Conservation (phyloP, 2,797 vertebrate species). For the Smutsia gigantea region DNA sequence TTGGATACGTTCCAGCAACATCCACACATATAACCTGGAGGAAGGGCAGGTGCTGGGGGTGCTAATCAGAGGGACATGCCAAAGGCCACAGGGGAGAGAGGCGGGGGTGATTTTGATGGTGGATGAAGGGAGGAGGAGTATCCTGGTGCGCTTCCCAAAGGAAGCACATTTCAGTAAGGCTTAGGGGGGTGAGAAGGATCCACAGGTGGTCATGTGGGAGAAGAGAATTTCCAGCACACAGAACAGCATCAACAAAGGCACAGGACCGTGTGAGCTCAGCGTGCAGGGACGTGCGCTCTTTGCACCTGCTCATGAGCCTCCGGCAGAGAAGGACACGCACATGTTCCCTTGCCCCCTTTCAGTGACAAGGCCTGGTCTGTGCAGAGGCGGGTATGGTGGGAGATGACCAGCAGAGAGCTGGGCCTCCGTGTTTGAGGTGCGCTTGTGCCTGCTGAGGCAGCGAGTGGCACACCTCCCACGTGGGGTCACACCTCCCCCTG, state of each 20-base stretch:
- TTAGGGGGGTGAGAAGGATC: background rate
- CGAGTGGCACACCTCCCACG: background rate
- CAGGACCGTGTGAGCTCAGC: background rate
- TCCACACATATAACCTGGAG: slow-evolving; percentile 19
- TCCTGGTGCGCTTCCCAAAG: background rate
- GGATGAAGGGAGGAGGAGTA: background rate
- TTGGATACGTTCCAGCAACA: background rate
- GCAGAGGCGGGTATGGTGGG: background rate
- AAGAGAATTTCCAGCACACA: background rate
- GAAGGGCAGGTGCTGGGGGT: background rate
- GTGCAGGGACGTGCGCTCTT: background rate
- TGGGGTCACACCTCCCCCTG: background rate
- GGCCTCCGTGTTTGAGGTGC: background rate
- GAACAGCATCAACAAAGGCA: background rate
- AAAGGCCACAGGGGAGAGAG: background rate
- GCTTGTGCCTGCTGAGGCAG: background rate
- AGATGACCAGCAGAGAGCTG: background rate
- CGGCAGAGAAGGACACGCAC: background rate
- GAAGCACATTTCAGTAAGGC: background rate
- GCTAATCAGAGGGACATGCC: background rate
- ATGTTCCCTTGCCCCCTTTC: fast-evolving
- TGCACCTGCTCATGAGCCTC: background rate
- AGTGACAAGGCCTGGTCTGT: background rate
- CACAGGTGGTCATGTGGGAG: background rate
- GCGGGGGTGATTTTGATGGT: background rate